Evolutionary conservation across 2,797 vertebrate species (phyloP).

Genomic region (Argyrosomus regius): DNA sequence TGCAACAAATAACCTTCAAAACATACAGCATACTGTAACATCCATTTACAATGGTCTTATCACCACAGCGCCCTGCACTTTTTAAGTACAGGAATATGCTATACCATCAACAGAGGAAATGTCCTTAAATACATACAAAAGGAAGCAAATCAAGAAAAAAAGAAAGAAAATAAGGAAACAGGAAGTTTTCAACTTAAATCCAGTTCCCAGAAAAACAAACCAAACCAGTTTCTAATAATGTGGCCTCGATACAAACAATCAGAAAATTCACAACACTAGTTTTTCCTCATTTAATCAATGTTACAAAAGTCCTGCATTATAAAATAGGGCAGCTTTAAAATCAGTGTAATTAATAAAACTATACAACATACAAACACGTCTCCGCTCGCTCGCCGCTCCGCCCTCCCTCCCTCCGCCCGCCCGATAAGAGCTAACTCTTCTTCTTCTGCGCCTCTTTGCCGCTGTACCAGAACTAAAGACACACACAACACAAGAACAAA

Average conservation of each 20-base stretch:
- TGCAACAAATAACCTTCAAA: conserved; percentile 95
- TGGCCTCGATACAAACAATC: conserved; percentile 96
- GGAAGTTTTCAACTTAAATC: conserved; percentile 98
- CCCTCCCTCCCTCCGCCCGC: conserved; percentile 21
- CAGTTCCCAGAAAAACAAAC: conserved; percentile 91
- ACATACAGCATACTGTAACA: conserved; percentile 97
- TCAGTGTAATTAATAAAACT: conserved; percentile 99
- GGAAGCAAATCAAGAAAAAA: conserved; percentile 88
- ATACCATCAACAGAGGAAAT: conserved; percentile 92
- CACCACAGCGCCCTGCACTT: conserved; percentile 91
- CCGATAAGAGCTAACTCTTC: conserved; percentile 54
- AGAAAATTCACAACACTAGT: conserved; percentile 97
- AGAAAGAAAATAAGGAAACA: conserved; percentile 88
- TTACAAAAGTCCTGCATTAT: conserved; percentile 99
- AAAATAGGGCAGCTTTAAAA: conserved; percentile 99
- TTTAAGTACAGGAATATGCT: conserved; percentile 94
- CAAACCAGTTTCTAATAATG: conserved; percentile 93
- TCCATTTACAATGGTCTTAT: conserved; percentile 95
- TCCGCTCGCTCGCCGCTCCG: conserved; percentile 1
- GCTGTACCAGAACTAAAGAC: conserved; percentile 90
- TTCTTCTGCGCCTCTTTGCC: conserved; percentile 61
- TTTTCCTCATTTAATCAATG: conserved; percentile 98
- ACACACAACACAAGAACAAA: conserved; percentile 92
- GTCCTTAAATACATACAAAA: conserved; percentile 97
- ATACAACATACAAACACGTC: conserved; percentile 98